Evolutionary conservation across 23 tunicate species (phyloP).

Genomic region (Trididemnum nubilum): DNA sequence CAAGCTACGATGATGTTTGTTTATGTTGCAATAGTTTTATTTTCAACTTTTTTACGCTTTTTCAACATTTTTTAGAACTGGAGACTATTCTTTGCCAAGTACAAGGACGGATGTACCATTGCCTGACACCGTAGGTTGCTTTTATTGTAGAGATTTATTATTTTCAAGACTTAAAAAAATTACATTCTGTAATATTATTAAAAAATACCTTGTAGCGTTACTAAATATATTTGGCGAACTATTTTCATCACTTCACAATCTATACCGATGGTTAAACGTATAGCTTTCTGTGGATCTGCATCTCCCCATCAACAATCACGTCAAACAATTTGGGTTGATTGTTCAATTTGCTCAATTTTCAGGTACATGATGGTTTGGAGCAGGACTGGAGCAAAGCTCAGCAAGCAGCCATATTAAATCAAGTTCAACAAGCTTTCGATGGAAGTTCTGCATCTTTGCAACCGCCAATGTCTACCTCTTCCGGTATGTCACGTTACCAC

Average conservation of each 20-base stretch:
- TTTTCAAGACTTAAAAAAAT: no score
- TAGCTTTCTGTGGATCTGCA: no score
- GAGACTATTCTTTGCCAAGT: neutral
- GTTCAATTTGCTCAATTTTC: neutral
- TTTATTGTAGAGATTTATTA: neutral
- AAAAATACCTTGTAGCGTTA: no score
- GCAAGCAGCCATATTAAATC: slow-evolving; percentile 49
- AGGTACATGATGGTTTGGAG: slow-evolving; percentile 39
- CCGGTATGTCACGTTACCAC: no score
- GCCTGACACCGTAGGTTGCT: neutral
- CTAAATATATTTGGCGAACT: no score
- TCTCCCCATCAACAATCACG: no score
- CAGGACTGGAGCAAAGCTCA: slow-evolving; percentile 65
- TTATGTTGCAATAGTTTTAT: no score
- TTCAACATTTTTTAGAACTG: neutral
- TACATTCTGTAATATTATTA: no score
- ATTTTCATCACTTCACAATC: no score
- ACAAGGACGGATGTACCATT: neutral
- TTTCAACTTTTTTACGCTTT: no score
- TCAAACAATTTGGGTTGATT: neutral
- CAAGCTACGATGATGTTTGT: no score
- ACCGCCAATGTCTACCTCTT: neutral
- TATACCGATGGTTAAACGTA: no score
- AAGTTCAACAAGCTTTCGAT: slow-evolving; percentile 72
- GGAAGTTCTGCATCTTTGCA: slow-evolving; percentile 38